A percentile compares a stretch with the other conserved stretches of the same genome.
Evolutionary conservation across 2,888 invertebrate species (phyloP).

Genomic region (Hirtodrosophila histrioides): DNA sequence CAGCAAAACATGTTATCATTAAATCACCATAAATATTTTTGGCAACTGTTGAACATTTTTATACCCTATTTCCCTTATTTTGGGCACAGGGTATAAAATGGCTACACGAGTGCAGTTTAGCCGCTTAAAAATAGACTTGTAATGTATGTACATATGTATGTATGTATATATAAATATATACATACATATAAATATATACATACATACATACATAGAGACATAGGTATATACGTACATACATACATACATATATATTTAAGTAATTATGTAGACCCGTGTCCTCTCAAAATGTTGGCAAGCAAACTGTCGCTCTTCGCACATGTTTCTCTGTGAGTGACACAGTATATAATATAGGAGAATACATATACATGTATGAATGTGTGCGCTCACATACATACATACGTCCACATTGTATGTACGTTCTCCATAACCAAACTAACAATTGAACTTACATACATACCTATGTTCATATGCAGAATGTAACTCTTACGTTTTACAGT

Average conservation of each 20-base stretch:
- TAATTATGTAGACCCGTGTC: constrained; percentile 1
- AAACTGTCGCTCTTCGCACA: constrained; percentile 3
- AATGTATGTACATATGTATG: not conserved
- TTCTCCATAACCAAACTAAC: no score
- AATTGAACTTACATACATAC: no score
- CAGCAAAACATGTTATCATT: no score
- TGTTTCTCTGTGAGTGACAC: constrained; percentile 9
- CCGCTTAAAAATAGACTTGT: constrained; percentile 9
- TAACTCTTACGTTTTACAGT: not conserved
- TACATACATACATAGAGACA: no score
- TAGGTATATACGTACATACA: constrained; percentile 7
- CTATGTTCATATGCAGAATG: no score
- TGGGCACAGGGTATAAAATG: constrained; percentile 1
- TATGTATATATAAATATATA: constrained; percentile 4
- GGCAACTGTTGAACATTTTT: not conserved
- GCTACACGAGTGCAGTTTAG: constrained; percentile 2
- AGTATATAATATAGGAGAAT: no score
- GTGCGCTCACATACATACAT: not conserved
- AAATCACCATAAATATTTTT: no score
- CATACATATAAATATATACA: constrained; percentile 11
- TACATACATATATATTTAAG: constrained; percentile 10
- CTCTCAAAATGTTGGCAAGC: constrained; percentile 18
- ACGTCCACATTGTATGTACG: constrained; percentile 1
- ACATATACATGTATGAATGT: constrained; percentile 1
- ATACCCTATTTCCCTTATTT: not conserved